Conservation (phyloP, 2,797 vertebrate genomes). For the Anguilla pacifica region DNA sequence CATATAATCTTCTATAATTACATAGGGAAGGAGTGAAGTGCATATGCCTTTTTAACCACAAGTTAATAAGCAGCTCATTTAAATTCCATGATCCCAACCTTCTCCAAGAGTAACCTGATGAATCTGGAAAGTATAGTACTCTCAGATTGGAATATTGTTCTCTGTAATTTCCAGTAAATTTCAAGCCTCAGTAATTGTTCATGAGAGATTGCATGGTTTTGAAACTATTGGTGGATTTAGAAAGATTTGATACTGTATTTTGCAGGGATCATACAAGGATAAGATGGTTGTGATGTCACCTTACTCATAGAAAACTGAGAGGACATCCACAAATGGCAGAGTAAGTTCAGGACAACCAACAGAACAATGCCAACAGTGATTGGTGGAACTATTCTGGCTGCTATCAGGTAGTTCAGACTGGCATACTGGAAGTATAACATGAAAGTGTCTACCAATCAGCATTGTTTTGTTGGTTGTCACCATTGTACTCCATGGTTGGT, state of each 20-base stretch:
- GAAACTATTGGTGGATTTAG: neutral
- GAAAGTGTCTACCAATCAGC: too few species aligned
- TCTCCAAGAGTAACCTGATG: neutral
- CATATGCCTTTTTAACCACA: neutral
- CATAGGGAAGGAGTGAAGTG: neutral
- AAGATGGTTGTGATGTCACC: too few species aligned
- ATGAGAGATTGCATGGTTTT: neutral
- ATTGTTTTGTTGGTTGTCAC: too few species aligned
- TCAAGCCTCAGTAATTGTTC: neutral
- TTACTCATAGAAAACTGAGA: too few species aligned
- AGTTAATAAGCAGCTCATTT: neutral
- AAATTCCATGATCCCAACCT: neutral
- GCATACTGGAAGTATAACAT: too few species aligned
- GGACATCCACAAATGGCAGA: too few species aligned
- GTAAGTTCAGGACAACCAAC: too few species aligned
- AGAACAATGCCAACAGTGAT: too few species aligned
- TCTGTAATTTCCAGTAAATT: neutral
- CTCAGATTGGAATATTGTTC: neutral
- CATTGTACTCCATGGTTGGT: too few species aligned
- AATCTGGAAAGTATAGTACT: neutral
- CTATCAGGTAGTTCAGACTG: too few species aligned
- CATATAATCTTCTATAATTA: neutral
- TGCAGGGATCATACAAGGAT: too few species aligned
- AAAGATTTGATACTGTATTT: neutral
- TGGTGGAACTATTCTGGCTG: too few species aligned